Evolutionary conservation across 2,888 invertebrate species (phyloP), one percentile per base, ranked within the genome.

Genomic region (Slavum lentiscoides): DNA sequence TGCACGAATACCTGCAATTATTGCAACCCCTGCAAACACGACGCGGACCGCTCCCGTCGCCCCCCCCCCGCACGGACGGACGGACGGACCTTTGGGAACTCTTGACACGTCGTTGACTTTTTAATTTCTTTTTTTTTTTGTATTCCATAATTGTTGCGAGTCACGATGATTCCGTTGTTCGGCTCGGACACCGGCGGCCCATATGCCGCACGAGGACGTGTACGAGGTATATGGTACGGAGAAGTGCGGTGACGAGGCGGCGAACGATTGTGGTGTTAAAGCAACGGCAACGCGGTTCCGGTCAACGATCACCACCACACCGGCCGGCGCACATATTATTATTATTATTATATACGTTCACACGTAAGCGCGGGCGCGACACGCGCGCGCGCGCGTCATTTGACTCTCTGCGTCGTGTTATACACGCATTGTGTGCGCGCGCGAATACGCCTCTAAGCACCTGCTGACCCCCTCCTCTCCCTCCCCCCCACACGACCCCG

Each of bases 81-180:
- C n/a, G n/a, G n/a, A n/a, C n/a, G n/a, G n/a, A n/a, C n/a, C n/a
- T n/a, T n/a, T n/a, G n/a, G n/a, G n/a, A n/a, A n/a, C n/a, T n/a
- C n/a, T n/a, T n/a, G n/a, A n/a, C n/a, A n/a, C n/a, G n/a, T 74
- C 64, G 74, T 74, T 74, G 66, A 74, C 74, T 74, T 74, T 74
- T 74, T 74, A 74, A 74, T 66, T 66, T 74, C 74, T 74, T 74
- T 74, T 74, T 74, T 66, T 66, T 74, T 74, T 74, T 74, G n/a
- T n/a, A n/a, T n/a, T 77, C 61, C 61, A 53, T 77, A 77, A 77
- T 77, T 61, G 77, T 77, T 68, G 55, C 76, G 69, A 77, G 76
- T 77, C 76, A 77, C 76, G 76, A 77, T 77, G 77, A 77, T 77
- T 77, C 13, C 49, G 64, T 74, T 74, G 55, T 74, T 66, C 62